These are phyloP conservation scores for Drosophila quadrilineata DNA, from an alignment of 1,140 invertebrate species.

Conservation along the genomic window DNA sequence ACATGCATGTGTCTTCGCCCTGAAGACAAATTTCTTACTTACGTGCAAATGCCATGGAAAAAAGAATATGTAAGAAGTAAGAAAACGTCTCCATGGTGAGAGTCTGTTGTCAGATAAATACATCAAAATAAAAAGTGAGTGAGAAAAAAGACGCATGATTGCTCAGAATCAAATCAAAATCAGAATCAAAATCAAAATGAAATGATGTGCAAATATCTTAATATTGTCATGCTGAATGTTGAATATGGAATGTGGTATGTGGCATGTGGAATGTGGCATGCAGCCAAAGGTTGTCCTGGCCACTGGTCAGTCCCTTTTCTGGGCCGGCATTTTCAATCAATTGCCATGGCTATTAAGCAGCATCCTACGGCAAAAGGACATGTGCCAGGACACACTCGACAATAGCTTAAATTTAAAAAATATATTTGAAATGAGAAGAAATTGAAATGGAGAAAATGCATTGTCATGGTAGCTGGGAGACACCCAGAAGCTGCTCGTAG, in stretches of 20 bases:
- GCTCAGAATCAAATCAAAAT: conserved; percentile 15
- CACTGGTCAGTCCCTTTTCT: conserved; percentile 57
- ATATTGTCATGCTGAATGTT: too few relatives aligned
- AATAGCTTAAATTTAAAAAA: conserved; percentile 26
- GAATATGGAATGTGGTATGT: conserved; percentile 16
- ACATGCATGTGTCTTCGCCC: too few relatives aligned
- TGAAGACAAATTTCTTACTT: too few relatives aligned
- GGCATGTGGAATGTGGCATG: conserved; percentile 17
- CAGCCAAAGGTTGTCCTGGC: conserved; percentile 47
- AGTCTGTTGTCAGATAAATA: too few relatives aligned
- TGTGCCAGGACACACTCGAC: neutral
- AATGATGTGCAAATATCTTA: conserved; percentile 69
- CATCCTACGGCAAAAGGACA: neutral
- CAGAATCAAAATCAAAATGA: conserved; percentile 34
- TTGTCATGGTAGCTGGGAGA: conserved; percentile 45
- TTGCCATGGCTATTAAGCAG: conserved; percentile 59
- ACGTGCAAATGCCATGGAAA: too few relatives aligned
- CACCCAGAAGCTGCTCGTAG: neutral
- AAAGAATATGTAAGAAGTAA: too few relatives aligned
- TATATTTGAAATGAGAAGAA: conserved; percentile 30
- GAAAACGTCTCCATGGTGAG: conserved; percentile 7
- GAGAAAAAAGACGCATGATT: conserved; percentile 31
- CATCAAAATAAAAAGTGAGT: too few relatives aligned
- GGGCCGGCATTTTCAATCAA: conserved; percentile 18
- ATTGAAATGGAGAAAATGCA: conserved; percentile 25